Conservation (phyloP, 2,797 vertebrate species). For the Valencia hispanica region DNA sequence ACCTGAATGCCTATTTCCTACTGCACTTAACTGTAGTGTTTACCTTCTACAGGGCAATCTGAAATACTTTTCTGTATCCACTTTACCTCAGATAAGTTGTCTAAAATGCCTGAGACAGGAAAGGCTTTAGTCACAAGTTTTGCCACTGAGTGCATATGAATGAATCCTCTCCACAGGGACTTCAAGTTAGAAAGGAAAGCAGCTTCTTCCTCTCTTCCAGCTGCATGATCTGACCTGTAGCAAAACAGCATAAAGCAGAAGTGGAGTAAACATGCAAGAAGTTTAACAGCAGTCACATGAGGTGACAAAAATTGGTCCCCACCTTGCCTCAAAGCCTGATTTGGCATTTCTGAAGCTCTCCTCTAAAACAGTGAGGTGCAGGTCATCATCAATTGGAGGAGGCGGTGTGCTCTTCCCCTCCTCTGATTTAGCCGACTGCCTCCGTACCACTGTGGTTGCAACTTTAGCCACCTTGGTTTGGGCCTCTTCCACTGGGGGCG, state of each 20-base stretch:
- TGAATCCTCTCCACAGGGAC: slow-evolving; percentile 92
- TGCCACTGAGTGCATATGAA: slow-evolving; percentile 97
- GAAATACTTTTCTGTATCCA: background rate
- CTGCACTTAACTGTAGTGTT: background rate
- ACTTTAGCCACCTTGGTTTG: slow-evolving; percentile 94
- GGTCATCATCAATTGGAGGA: slow-evolving; percentile 80
- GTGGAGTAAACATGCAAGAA: background rate
- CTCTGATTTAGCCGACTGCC: slow-evolving; percentile 88
- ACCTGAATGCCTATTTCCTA: background rate
- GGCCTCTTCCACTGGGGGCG: slow-evolving; percentile 91
- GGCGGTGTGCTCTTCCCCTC: slow-evolving; percentile 82
- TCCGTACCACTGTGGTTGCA: slow-evolving; percentile 89
- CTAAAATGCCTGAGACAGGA: slow-evolving; percentile 92
- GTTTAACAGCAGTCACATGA: background rate
- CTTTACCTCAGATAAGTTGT: slow-evolving; percentile 91
- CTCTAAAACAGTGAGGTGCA: slow-evolving; percentile 88
- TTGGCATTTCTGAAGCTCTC: slow-evolving; percentile 87
- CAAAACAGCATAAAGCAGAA: slow-evolving; percentile 17
- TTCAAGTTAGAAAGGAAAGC: slow-evolving; percentile 89
- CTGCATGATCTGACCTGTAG: slow-evolving; percentile 84
- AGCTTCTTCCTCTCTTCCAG: slow-evolving; percentile 88
- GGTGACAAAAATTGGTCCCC: background rate
- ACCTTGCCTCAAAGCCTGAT: slow-evolving; percentile 66
- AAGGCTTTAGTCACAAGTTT: slow-evolving; percentile 96
- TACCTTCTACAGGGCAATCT: background rate